Conservation (phyloP, 2,113 vertebrate genomes). For the Athene noctua region DNA sequence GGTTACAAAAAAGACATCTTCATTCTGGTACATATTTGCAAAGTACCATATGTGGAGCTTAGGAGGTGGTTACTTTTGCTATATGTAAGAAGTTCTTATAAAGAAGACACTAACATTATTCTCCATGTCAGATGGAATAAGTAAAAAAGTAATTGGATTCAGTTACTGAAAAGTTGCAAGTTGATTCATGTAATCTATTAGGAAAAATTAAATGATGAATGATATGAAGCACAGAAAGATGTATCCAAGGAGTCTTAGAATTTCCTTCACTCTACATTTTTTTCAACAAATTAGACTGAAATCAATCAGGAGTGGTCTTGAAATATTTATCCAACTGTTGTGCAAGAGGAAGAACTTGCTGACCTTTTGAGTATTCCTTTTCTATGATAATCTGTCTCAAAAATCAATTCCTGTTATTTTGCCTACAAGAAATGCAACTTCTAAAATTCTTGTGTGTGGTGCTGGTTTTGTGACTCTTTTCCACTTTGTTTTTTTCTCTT, state of each 20-base stretch:
- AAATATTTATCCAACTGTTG: conserved; percentile 53
- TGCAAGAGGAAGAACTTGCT: conserved; percentile 38
- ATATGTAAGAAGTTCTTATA: background rate
- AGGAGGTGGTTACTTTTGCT: background rate
- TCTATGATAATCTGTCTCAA: conserved; percentile 18
- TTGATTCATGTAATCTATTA: conserved; percentile 7
- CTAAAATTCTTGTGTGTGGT: background rate
- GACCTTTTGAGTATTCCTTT: conserved; percentile 23
- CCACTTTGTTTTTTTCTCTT: background rate
- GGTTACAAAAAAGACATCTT: background rate
- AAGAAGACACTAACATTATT: background rate
- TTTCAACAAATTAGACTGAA: conserved; percentile 45
- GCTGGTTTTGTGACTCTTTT: background rate
- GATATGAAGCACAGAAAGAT: background rate
- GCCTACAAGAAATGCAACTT: background rate
- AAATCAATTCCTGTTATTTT: conserved; percentile 31
- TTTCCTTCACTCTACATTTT: conserved; percentile 37
- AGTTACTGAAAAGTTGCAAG: background rate
- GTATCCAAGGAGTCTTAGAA: background rate
- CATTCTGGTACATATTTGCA: background rate
- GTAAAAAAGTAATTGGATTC: background rate
- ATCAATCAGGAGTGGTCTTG: conserved; percentile 10
- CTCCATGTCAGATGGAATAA: background rate
- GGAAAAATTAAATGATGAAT: background rate
- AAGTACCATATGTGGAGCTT: background rate